These are phyloP conservation scores for Ectemnius lituratus DNA, from an alignment of 2,888 invertebrate genomes.

Conservation along the genomic window DNA sequence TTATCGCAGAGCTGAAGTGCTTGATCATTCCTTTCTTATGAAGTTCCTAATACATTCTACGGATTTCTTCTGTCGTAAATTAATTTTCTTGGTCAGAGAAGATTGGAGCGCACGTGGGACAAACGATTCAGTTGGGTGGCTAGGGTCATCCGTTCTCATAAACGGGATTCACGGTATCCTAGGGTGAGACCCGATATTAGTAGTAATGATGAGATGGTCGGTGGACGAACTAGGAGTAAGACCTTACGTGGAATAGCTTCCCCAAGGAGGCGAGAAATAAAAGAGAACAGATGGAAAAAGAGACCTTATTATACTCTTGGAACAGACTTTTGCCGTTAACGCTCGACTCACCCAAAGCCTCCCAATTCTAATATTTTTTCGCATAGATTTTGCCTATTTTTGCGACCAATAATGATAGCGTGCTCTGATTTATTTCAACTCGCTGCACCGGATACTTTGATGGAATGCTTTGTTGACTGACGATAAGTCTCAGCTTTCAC, in stretches of 20 bases:
- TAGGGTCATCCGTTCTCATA: constrained; percentile 16
- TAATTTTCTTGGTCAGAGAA: not conserved
- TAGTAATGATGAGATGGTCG: constrained; percentile 35
- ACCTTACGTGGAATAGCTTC: constrained; percentile 1
- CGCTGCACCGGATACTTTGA: constrained; percentile 2
- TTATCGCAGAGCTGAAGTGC: too few relatives aligned
- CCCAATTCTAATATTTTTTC: constrained; percentile 1
- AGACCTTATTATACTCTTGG: not conserved
- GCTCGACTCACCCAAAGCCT: not conserved
- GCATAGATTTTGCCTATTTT: not conserved
- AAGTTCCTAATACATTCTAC: not conserved
- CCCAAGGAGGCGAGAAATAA: constrained; percentile 22
- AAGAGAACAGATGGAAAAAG: constrained; percentile 21
- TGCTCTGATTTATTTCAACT: constrained; percentile 12
- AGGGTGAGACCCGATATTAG: constrained; percentile 49
- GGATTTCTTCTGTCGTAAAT: not conserved
- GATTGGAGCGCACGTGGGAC: constrained; percentile 7
- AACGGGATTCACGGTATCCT: constrained; percentile 18
- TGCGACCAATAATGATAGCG: constrained; percentile 14
- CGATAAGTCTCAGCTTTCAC: constrained; percentile 31
- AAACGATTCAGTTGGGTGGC: constrained; percentile 1
- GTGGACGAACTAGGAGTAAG: not conserved
- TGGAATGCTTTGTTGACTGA: constrained; percentile 2
- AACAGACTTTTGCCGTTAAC: not conserved
- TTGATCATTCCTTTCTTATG: too few relatives aligned